Conservation (phyloP, 2,113 vertebrate genomes). For the Chlorodrepanis virens region DNA sequence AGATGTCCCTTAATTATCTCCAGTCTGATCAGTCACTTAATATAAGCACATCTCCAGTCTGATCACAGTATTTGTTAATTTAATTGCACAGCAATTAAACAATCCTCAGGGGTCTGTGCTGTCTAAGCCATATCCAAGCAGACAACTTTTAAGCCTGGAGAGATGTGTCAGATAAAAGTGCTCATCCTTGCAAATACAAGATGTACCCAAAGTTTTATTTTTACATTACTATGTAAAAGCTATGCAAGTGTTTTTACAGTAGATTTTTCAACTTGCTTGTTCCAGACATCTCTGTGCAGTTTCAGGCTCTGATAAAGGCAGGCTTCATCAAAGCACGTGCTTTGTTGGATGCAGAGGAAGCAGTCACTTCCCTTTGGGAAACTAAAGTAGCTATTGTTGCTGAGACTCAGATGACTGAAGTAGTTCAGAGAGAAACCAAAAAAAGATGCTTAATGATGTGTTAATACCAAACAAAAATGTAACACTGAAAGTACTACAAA, state of each 20-base stretch:
- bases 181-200: background rate
- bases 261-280: background rate
- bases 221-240: background rate
- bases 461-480: background rate
- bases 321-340: rapidly evolving
- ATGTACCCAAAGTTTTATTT: background rate
- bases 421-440: background rate
- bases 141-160: background rate
- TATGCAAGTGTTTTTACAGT: background rate
- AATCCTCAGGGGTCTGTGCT: background rate
- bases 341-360: background rate
- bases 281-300: background rate
- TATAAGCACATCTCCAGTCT: background rate
- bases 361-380: background rate
- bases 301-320: background rate
- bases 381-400: background rate
- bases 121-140: background rate
- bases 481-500: background rate
- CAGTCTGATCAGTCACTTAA: background rate
- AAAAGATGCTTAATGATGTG: background rate
- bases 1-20: background rate
- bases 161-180: background rate
- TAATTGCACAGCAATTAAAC: slow-evolving; percentile 24
- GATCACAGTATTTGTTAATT: slow-evolving; percentile 15
- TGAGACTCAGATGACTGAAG: background rate